Evolutionary conservation across 1,140 invertebrate genomes (phyloP).

Genomic region (Cepaea nemoralis): DNA sequence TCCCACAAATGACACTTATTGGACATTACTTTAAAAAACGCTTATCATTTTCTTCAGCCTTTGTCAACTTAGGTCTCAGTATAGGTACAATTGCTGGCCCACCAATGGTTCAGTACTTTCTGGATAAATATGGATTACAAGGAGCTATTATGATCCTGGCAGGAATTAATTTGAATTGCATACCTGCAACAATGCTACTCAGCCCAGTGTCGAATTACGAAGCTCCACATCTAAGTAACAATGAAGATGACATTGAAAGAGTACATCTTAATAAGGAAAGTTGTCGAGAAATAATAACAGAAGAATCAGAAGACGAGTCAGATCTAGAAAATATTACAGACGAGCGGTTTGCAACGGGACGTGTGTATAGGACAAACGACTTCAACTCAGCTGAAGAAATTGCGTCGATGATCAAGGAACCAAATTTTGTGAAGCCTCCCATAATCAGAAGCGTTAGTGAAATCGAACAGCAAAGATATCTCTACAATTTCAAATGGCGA

Average conservation of each 20-base stretch:
- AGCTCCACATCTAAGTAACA: too few relatives aligned
- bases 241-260: too few relatives aligned
- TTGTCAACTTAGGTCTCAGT: slow-evolving; percentile 14
- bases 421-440: background rate
- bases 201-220: background rate
- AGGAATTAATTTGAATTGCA: slow-evolving; percentile 16
- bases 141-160: slow-evolving; percentile 13
- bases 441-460: background rate
- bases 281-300: background rate
- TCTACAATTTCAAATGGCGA: too few relatives aligned
- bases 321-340: background rate
- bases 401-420: background rate
- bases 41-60: slow-evolving; percentile 27
- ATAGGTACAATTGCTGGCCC: background rate
- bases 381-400: background rate
- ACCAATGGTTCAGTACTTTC: background rate
- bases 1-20: slow-evolving; percentile 14
- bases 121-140: slow-evolving; percentile 25
- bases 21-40: slow-evolving; percentile 33
- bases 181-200: slow-evolving; percentile 10
- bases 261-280: background rate
- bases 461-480: background rate
- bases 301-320: background rate
- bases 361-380: background rate
- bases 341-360: background rate